These are phyloP conservation scores for Mantis religiosa DNA, from an alignment of 2,888 invertebrate genomes.

Conservation along the genomic window DNA sequence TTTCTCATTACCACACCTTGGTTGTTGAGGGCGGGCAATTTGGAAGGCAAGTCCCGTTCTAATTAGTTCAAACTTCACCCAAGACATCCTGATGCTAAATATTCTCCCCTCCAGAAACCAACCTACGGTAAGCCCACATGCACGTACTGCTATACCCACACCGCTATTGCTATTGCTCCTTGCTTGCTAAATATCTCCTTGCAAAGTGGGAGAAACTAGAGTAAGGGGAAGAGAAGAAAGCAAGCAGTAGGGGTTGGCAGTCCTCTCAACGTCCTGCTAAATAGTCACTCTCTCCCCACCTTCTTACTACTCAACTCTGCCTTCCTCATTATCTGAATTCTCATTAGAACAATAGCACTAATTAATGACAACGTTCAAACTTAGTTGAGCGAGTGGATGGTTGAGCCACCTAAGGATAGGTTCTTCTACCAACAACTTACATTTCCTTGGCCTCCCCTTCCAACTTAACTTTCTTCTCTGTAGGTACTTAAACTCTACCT, in stretches of 20 bases:
- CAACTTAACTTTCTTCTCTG: background rate
- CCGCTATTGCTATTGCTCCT: conserved; percentile 21
- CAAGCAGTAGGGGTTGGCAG: background rate
- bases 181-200: conserved; percentile 26
- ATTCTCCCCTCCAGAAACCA: conserved; percentile 3
- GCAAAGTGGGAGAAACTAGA: background rate
- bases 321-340: conserved; percentile 32
- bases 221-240: background rate
- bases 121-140: background rate
- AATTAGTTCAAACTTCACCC: conserved; percentile 29
- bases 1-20: conserved; percentile 26
- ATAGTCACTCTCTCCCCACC: conserved; percentile 21
- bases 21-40: conserved; percentile 3
- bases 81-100: conserved; percentile 20
- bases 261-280: conserved; percentile 19
- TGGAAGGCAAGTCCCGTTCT: conserved; percentile 24
- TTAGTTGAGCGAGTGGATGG: conserved; percentile 18
- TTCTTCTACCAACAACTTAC: conserved; percentile 13
- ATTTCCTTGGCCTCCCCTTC: background rate
- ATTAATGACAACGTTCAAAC: conserved; percentile 30
- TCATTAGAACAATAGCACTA: conserved; percentile 32
- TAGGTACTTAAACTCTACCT: conserved; percentile 11
- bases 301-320: conserved; percentile 12
- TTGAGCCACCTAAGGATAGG: background rate
- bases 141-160: background rate